phyloP scores from a whole-genome alignment of 2,113 vertebrate genomes.

The Cyprinodon tularosa region DNA sequence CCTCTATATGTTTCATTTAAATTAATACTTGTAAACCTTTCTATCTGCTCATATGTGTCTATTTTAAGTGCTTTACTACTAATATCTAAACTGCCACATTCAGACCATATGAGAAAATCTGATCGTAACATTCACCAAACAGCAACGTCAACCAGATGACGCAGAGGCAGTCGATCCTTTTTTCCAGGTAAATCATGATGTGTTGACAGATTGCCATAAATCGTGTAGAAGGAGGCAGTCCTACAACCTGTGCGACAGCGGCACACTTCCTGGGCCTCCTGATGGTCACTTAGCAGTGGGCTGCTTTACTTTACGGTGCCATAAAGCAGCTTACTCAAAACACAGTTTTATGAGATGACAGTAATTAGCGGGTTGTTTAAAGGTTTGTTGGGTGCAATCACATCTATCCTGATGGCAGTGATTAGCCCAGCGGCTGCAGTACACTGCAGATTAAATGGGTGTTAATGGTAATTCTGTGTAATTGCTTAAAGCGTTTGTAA shows the following conservation, averaged over 20 bases:
- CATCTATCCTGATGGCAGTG: conserved; percentile 75
- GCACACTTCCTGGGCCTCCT: conserved; percentile 56
- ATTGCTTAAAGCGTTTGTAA: neutral
- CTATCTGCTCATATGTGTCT: too few relatives aligned
- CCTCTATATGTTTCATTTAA: too few relatives aligned
- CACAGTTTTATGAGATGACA: conserved; percentile 73
- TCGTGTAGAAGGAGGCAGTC: neutral
- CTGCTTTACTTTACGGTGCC: conserved; percentile 75
- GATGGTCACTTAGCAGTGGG: conserved; percentile 26
- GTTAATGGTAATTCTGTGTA: conserved; percentile 32
- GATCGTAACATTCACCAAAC: too few relatives aligned
- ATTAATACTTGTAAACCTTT: too few relatives aligned
- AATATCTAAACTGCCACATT: neutral
- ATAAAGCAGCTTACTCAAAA: conserved; percentile 81
- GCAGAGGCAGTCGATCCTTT: neutral
- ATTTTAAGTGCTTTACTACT: neutral
- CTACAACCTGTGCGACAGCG: conserved; percentile 27
- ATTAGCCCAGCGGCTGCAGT: conserved; percentile 76
- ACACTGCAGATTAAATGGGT: conserved; percentile 71
- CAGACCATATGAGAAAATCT: neutral
- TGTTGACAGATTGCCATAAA: conserved; percentile 29
- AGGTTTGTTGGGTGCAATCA: conserved; percentile 71
- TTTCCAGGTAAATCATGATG: conserved; percentile 31
- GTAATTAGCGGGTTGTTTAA: conserved; percentile 73
- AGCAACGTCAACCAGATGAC: neutral